Conservation (phyloP, 2,797 vertebrate species). For the Nannoperca obscura region DNA sequence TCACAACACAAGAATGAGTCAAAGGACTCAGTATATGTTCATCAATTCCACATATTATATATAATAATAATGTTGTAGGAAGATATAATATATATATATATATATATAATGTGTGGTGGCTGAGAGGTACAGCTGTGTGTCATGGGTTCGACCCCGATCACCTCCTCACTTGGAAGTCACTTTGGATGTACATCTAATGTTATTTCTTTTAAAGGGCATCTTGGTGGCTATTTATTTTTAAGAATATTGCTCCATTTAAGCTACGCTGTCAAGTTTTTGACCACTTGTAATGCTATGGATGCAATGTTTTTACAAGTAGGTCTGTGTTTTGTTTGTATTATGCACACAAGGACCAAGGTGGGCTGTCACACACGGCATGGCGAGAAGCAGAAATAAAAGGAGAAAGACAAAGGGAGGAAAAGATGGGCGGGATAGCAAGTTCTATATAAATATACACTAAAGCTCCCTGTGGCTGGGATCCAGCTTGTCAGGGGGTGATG, state of each 20-base stretch:
- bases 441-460: conserved; percentile 5
- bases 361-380: not conserved
- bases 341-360: not conserved
- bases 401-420: not conserved
- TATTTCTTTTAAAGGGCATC: not conserved
- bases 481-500: conserved; percentile 25
- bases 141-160: no score
- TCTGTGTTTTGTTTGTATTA: not conserved
- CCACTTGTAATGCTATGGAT: not conserved
- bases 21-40: no score
- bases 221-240: not conserved
- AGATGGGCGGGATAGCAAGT: not conserved
- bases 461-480: conserved; percentile 18
- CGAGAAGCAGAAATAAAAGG: not conserved
- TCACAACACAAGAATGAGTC: no score
- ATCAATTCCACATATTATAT: no score
- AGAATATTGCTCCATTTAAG: not conserved
- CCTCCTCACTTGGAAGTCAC: no score
- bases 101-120: no score
- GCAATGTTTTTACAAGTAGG: not conserved
- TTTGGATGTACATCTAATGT: no score
- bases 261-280: not conserved
- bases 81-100: no score
- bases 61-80: no score
- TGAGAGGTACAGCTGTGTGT: no score